These are phyloP conservation scores for Heliconius ismenius DNA, from an alignment of 2,888 invertebrate species.

Conservation along the genomic window DNA sequence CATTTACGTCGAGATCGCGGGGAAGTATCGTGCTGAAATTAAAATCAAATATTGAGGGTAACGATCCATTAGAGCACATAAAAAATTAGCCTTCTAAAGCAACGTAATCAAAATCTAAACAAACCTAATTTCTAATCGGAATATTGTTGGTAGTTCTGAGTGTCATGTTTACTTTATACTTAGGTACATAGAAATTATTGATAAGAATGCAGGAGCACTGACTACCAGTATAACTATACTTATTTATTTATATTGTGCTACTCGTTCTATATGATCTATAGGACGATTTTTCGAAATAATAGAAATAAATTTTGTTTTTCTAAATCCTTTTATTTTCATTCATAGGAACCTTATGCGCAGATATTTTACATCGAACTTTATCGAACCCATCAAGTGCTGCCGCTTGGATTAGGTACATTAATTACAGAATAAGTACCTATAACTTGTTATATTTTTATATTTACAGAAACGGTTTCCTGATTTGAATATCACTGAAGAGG, in stretches of 20 bases:
- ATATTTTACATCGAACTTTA: too few relatives aligned
- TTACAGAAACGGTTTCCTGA: slow-evolving; percentile 72
- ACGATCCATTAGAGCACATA: too few relatives aligned
- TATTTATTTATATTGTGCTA: background rate
- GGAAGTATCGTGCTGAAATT: too few relatives aligned
- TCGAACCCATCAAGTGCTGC: too few relatives aligned
- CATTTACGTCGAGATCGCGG: too few relatives aligned
- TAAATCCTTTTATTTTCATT: too few relatives aligned
- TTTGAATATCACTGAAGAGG: slow-evolving; percentile 73
- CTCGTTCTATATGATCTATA: background rate
- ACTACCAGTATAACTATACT: background rate
- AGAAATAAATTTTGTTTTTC: too few relatives aligned
- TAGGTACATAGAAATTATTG: background rate
- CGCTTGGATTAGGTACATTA: background rate
- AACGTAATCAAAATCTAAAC: background rate
- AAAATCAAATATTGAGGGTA: too few relatives aligned
- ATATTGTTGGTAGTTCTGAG: background rate
- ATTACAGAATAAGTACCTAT: background rate
- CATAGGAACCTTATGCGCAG: too few relatives aligned
- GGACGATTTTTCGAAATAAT: too few relatives aligned
- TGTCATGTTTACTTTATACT: slow-evolving; percentile 2
- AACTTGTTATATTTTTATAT: background rate
- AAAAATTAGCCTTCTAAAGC: background rate
- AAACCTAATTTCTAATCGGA: background rate
- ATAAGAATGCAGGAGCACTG: slow-evolving; percentile 5